Evolutionary conservation across 2,113 vertebrate species (phyloP), one percentile per base, ranked within the genome.

Genomic region (Beaufortia kweichowensis): DNA sequence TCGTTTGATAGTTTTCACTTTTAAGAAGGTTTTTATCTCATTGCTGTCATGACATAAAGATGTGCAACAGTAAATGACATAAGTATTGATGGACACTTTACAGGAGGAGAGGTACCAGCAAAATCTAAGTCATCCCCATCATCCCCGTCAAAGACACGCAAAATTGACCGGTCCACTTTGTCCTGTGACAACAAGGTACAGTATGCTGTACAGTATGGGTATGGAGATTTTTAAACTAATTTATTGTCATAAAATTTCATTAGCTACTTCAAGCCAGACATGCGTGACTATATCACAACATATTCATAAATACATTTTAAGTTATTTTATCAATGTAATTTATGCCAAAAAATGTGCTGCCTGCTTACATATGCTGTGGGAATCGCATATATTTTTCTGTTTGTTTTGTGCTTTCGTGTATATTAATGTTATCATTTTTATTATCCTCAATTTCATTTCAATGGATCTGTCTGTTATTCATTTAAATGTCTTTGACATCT

Each of bases 41-140:
- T 1, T 62, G 2, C 41, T 71, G 39, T 28, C 28, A 61, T 55
- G 23, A 26, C 12, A 1, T n/a, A 4, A 39, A 39, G 9, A 67
- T 67, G 46, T 59, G n/a, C n/a, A n/a, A n/a, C n/a, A n/a, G n/a
- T n/a, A n/a, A n/a, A n/a, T n/a, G n/a, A n/a, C n/a, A n/a, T n/a
- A n/a, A n/a, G n/a, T n/a, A n/a, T 64, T 46, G 3, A 31, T 70
- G 68, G 31, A 31, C 35, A 31, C 56, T 78, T 71, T 79, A 61
- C 60, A 88, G 86, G 70, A 88, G 86, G 70, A 77, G 87, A 86
- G 24, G 77, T 86, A 29, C 88, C 90, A 75, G 23, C 85, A 63
- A 91, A 90, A 79, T 93, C 90, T 50, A 92, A 92, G 83, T 93
- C 91, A 1, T 92, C 91, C 19, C 91, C 91, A 43, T 92, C 92